Base-by-base conservation (phyloP, 2,113 vertebrate species). In the Naja naja region DNA sequence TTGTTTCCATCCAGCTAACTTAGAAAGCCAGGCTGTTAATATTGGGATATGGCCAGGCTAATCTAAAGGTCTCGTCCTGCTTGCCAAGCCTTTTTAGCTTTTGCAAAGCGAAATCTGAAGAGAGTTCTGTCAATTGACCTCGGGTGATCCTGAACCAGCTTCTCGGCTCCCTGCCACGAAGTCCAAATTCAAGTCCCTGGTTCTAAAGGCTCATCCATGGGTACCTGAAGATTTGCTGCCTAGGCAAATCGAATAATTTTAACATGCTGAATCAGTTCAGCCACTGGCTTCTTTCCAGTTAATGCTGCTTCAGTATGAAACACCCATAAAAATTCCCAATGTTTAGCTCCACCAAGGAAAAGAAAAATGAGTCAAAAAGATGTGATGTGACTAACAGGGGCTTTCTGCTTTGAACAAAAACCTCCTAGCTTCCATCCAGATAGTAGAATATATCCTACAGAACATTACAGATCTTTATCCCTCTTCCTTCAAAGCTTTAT, bases 211-310 rank as follows among this genome's bases (percentile, higher is more conserved):
- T 89, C 69, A 85, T 88, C 34, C 11, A 85, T 94, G 90, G 87
- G 93, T 95, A 91, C 90, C 89, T 94, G 64, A 0, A 93, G 88
- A 92, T 94, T 95, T 94, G 86, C 69, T 89, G 92, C 91, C 93
- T 87, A 92, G 49, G 25, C n/a, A 53, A 92, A 93, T 23, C 5
- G 52, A 90, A 39, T n/a, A 49, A 54, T 93, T 74, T 85, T 52
- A 58, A 96, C 96, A 97, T 96, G 95, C 93, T 97, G 97, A 97
- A 96, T 93, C 94, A 93, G 94, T 97, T 97, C 95, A 95, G 93
- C 93, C 93, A 89, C 90, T 95, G 96, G 95, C 95, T 91, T 94
- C 92, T 91, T 95, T 96, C 97, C 96, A 96, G 95, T 94, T n/a
- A 92, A 89, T 89, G 49, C 94, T 92, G 95, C 94, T 97, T 96